A percentile compares a stretch with the other conserved stretches of the same genome.
These are phyloP conservation scores for Bedellia somnulentella DNA, from an alignment of 2,888 invertebrate species.

Conservation along the genomic window DNA sequence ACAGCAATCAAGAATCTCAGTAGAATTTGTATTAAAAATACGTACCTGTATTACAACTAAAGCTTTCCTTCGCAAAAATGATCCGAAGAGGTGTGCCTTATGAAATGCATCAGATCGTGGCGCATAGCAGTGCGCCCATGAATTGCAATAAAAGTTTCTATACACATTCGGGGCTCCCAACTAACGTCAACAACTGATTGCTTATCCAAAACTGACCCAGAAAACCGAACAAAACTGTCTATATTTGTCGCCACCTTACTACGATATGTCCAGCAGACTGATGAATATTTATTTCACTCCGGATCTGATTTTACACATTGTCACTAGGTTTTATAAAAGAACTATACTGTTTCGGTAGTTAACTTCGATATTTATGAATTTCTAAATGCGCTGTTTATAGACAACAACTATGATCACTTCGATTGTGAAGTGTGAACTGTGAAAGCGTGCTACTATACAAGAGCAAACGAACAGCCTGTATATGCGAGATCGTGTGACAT, in stretches of 20 bases:
- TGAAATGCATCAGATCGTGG: constrained; percentile 72
- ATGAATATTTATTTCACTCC: constrained; percentile 54
- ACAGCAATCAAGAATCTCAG: no score
- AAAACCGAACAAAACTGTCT: no score
- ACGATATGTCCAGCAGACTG: no score
- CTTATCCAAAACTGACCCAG: not conserved
- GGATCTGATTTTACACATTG: constrained; percentile 48
- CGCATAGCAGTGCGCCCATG: constrained; percentile 75
- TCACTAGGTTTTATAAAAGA: no score
- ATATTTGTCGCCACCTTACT: not conserved
- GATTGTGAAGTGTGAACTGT: no score
- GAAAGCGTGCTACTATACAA: constrained; percentile 41
- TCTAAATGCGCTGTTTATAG: no score
- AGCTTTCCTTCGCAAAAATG: constrained; percentile 72
- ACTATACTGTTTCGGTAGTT: no score
- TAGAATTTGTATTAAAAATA: no score
- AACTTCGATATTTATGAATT: no score
- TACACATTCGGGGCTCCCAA: constrained; percentile 59
- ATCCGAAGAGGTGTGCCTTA: constrained; percentile 77
- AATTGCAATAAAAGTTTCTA: constrained; percentile 58
- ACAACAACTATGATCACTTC: no score
- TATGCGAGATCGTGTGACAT: constrained; percentile 35
- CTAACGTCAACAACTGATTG: constrained; percentile 9
- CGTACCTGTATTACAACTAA: no score
- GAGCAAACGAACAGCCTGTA: constrained; percentile 22